phyloP scores from a whole-genome alignment of 1,140 invertebrate species.

The Brachionus paranguensis region DNA sequence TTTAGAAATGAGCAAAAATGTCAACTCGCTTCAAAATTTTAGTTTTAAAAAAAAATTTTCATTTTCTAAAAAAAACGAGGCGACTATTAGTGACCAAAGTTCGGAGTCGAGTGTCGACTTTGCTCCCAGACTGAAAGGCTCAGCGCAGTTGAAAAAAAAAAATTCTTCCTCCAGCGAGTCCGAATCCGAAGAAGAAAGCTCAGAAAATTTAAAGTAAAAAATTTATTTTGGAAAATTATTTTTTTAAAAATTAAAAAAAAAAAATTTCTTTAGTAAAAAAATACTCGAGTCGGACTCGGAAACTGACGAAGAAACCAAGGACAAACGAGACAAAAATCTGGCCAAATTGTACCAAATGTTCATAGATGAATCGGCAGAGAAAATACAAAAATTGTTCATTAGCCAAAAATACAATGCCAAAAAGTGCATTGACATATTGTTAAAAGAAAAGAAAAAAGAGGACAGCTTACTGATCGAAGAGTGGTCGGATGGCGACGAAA shows the following conservation, averaged over 20 bases:
- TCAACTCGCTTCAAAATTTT: conserved; percentile 26
- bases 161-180: neutral
- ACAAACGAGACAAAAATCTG: conserved; percentile 3
- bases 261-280: neutral
- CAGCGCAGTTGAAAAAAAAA: conserved; percentile 11
- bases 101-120: neutral
- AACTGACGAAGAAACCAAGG: neutral
- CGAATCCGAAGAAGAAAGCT: neutral
- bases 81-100: neutral
- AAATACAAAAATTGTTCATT: conserved; percentile 7
- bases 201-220: neutral
- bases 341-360: conserved; percentile 34
- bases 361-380: neutral
- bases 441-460: neutral
- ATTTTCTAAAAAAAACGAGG: conserved; percentile 9
- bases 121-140: neutral
- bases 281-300: neutral
- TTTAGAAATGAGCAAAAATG: conserved; percentile 38
- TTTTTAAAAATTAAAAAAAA: neutral
- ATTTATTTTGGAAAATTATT: too few species aligned
- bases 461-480: conserved; percentile 9
- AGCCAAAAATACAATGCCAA: conserved; percentile 15
- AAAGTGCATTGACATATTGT: conserved; percentile 36
- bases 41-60: conserved; percentile 37
- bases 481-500: conserved; percentile 33